Percentiles rank a stretch among this genome's conserved stretches.
Evolutionary conservation across 2,888 invertebrate genomes (phyloP).

Genomic region (Ashinkailepas kermadecensis): DNA sequence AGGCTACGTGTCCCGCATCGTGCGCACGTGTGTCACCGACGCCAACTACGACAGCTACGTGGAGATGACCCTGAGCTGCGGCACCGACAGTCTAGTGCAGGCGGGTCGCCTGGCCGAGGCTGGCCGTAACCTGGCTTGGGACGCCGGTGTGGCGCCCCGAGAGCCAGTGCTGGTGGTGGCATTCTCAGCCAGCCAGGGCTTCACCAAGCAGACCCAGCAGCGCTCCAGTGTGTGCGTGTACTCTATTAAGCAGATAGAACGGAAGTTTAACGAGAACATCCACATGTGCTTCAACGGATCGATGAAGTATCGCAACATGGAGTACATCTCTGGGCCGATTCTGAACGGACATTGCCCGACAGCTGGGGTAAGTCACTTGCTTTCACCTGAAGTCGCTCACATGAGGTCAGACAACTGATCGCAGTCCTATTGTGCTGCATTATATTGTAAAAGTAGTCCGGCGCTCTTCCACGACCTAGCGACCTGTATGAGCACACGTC

Average conservation of each 20-base stretch:
- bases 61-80: slow-evolving; percentile 88
- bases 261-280: slow-evolving; percentile 90
- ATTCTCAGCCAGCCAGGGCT: slow-evolving; percentile 82
- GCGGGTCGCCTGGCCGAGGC: slow-evolving; percentile 89
- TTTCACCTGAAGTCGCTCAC: too few relatives aligned
- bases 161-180: slow-evolving; percentile 76
- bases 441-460: too few relatives aligned
- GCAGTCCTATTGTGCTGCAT: too few relatives aligned
- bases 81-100: slow-evolving; percentile 74
- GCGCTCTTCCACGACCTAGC: too few relatives aligned
- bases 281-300: slow-evolving; percentile 95
- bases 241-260: slow-evolving; percentile 79
- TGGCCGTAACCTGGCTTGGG: slow-evolving; percentile 67
- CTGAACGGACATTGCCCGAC: slow-evolving; percentile 83
- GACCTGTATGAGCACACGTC: too few relatives aligned
- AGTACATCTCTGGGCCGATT: slow-evolving; percentile 80
- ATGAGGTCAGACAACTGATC: too few relatives aligned
- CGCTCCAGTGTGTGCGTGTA: slow-evolving; percentile 89
- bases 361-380: slow-evolving; percentile 64
- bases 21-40: slow-evolving; percentile 89
- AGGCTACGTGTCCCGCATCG: slow-evolving; percentile 80
- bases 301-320: slow-evolving; percentile 82
- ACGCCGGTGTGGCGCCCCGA: slow-evolving; percentile 67
- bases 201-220: slow-evolving; percentile 69
- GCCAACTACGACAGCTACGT: slow-evolving; percentile 93